Conservation (phyloP, 2,113 vertebrate species). For the Puma concolor region DNA sequence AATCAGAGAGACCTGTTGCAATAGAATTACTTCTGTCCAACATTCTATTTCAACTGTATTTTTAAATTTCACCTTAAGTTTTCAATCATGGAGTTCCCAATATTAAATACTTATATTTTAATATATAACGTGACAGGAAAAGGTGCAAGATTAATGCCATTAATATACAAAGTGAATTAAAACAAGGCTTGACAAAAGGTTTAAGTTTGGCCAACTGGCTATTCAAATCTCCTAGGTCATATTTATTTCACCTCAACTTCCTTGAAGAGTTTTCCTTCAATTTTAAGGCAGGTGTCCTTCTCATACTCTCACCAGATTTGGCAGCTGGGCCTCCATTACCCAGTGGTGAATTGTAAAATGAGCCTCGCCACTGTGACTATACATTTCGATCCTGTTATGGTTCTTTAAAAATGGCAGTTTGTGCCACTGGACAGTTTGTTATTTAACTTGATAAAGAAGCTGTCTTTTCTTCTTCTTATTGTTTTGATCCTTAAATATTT, state of each 20-base stretch:
- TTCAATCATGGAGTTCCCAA: neutral
- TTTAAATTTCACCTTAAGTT: slow-evolving; percentile 16
- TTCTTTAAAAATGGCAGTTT: neutral
- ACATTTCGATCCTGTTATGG: neutral
- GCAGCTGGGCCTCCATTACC: neutral
- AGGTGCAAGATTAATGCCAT: neutral
- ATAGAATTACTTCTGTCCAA: neutral
- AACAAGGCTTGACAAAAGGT: neutral
- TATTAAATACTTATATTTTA: slow-evolving; percentile 26
- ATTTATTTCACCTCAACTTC: slow-evolving; percentile 25
- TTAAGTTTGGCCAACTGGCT: neutral
- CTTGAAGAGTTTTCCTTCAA: neutral
- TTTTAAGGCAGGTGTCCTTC: neutral
- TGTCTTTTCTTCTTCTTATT: neutral
- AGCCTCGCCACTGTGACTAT: neutral
- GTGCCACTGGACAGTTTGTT: neutral
- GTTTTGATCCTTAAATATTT: neutral
- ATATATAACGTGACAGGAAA: neutral
- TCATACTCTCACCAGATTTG: neutral
- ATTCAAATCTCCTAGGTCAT: neutral
- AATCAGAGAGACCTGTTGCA: neutral
- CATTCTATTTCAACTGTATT: neutral
- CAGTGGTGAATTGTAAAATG: neutral
- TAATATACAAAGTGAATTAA: neutral
- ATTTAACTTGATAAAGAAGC: neutral